These are phyloP conservation scores for Synaphobranchus kaupii DNA, from an alignment of 2,797 vertebrate species.

Conservation along the genomic window DNA sequence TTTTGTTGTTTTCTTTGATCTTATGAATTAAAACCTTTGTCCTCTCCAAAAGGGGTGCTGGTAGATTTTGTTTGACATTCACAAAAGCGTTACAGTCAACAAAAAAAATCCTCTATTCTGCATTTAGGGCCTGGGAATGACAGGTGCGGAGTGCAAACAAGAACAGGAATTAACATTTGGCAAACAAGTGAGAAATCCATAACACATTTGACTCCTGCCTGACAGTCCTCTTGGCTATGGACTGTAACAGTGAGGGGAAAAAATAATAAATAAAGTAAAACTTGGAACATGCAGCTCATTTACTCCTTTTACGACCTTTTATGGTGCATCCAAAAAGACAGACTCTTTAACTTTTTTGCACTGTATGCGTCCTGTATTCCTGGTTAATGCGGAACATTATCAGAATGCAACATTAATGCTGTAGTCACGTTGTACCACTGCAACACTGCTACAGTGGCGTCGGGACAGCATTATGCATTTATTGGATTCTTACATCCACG, in stretches of 20 bases:
- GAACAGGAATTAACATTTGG: slow-evolving; percentile 63
- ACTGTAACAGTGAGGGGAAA: neutral
- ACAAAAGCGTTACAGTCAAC: neutral
- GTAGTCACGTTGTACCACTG: neutral
- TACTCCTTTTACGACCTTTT: slow-evolving; percentile 10
- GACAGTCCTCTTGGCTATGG: slow-evolving; percentile 34
- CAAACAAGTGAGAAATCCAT: slow-evolving; percentile 58
- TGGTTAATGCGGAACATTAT: neutral
- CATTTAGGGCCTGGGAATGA: slow-evolving; percentile 39
- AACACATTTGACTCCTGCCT: slow-evolving; percentile 63
- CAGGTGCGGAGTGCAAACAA: slow-evolving; percentile 33
- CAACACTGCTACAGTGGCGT: neutral
- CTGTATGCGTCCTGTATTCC: neutral
- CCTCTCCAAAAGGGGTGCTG: neutral
- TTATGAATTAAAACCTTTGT: neutral
- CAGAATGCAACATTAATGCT: neutral
- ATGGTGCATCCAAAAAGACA: slow-evolving; percentile 10
- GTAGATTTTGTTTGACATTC: neutral
- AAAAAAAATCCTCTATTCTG: slow-evolving; percentile 1
- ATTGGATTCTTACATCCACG: neutral
- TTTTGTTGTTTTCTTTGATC: neutral
- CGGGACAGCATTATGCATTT: neutral
- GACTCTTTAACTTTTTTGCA: neutral
- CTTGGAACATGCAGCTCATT: slow-evolving; percentile 27
- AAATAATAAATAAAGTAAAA: slow-evolving; percentile 7